Conservation (phyloP, 2,888 invertebrate species). For the Drosophila subsilvestris region DNA sequence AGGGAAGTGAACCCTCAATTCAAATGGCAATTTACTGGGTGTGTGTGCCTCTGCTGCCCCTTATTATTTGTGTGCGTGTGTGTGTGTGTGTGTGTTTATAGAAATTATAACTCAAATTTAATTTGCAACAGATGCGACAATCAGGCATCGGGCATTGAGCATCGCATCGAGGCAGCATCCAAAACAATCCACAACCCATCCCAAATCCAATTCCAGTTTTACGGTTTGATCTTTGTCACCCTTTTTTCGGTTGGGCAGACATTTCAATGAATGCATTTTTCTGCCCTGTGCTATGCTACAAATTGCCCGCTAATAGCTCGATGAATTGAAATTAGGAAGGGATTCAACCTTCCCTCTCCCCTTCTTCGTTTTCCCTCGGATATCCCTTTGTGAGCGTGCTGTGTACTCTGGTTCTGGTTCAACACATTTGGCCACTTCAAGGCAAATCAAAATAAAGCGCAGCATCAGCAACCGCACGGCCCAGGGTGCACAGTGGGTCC, state of each 20-base stretch:
- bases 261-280: conserved; percentile 17
- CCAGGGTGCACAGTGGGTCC: conserved; percentile 60
- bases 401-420: conserved; percentile 35
- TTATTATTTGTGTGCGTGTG: conserved; percentile 15
- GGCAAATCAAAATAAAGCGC: conserved; percentile 63
- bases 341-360: conserved; percentile 9
- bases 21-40: conserved; percentile 80
- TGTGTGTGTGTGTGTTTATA: conserved; percentile 61
- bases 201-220: conserved; percentile 63
- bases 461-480: conserved; percentile 56
- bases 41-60: conserved; percentile 49
- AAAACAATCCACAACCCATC: conserved; percentile 44
- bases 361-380: conserved; percentile 31
- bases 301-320: conserved; percentile 81
- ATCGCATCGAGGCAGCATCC: conserved; percentile 46
- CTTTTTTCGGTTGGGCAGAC: conserved; percentile 46
- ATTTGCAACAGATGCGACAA: conserved; percentile 83
- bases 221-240: conserved; percentile 75
- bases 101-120: conserved; percentile 81
- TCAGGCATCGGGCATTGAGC: conserved; percentile 60
- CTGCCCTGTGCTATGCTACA: conserved; percentile 61
- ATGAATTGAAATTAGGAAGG: conserved; percentile 67
- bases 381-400: conserved; percentile 10
- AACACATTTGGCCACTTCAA: conserved; percentile 77
- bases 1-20: conserved; percentile 64